These are phyloP conservation scores for Chiridota heheva DNA, from an alignment of 35 echinoderm and acorn worm genomes.

Conservation along the genomic window DNA sequence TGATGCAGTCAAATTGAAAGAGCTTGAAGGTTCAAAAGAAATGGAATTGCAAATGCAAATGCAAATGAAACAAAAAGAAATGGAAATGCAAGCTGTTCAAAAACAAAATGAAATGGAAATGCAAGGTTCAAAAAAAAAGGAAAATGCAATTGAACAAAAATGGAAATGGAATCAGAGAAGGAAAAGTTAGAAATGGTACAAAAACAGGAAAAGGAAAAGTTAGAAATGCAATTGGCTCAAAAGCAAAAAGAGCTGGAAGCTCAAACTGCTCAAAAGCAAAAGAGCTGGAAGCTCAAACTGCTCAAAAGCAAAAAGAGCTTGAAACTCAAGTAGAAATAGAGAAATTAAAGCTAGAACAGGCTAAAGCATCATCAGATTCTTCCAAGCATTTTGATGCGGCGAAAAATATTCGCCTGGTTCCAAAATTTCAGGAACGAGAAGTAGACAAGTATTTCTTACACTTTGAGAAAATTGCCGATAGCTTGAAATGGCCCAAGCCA, in stretches of 20 bases:
- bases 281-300: no score
- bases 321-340: background rate
- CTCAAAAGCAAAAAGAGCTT: background rate
- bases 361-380: background rate
- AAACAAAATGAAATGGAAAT: no score
- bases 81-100: background rate
- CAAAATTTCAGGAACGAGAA: conserved; percentile 37
- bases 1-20: background rate
- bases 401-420: conserved; percentile 22
- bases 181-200: no score
- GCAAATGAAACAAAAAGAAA: background rate
- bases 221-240: no score
- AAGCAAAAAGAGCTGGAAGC: no score
- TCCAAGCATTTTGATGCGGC: conserved; percentile 23
- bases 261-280: no score
- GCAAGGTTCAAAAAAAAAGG: no score
- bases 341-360: background rate
- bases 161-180: no score
- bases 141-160: no score
- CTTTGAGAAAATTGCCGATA: conserved; percentile 47
- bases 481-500: conserved; percentile 35
- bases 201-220: no score
- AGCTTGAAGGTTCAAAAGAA: background rate
- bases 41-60: background rate
- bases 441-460: conserved; percentile 24